Evolutionary conservation across 2,113 vertebrate species (phyloP).

Genomic region (Gobio gobio): DNA sequence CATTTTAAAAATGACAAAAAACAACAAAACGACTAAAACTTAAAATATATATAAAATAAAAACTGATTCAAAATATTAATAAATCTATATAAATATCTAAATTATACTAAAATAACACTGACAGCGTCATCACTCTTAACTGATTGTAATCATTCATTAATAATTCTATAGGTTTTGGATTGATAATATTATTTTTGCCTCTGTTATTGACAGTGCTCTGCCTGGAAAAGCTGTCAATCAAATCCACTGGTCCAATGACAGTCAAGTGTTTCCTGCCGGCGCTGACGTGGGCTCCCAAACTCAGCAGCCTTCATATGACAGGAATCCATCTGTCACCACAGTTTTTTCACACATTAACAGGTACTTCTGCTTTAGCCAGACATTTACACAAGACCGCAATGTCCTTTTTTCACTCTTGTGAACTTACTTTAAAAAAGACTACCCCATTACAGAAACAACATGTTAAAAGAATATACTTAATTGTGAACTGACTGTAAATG

Average conservation of each 20-base stretch:
- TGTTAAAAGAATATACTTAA: neutral
- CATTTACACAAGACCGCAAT: neutral
- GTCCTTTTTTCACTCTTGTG: neutral
- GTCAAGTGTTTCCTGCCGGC: slow-evolving; percentile 70
- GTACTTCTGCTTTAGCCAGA: slow-evolving; percentile 63
- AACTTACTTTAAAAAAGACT: neutral
- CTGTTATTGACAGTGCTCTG: slow-evolving; percentile 70
- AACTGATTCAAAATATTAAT: too few relatives aligned
- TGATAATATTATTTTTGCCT: neutral
- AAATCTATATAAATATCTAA: neutral
- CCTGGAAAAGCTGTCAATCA: slow-evolving; percentile 80
- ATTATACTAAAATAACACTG: too few relatives aligned
- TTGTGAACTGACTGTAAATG: neutral
- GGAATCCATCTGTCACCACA: slow-evolving; percentile 72
- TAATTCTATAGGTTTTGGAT: neutral
- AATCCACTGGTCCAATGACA: slow-evolving; percentile 77
- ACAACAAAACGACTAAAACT: too few relatives aligned
- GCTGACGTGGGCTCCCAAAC: slow-evolving; percentile 75
- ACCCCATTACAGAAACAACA: too few relatives aligned
- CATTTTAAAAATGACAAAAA: too few relatives aligned
- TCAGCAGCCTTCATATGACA: slow-evolving; percentile 79
- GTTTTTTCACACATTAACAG: slow-evolving; percentile 76
- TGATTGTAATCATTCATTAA: neutral
- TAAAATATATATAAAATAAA: too few relatives aligned
- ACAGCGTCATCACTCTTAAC: too few relatives aligned